phyloP scores from a whole-genome alignment of 2,888 invertebrate species.

The Pyrrhia umbra region DNA sequence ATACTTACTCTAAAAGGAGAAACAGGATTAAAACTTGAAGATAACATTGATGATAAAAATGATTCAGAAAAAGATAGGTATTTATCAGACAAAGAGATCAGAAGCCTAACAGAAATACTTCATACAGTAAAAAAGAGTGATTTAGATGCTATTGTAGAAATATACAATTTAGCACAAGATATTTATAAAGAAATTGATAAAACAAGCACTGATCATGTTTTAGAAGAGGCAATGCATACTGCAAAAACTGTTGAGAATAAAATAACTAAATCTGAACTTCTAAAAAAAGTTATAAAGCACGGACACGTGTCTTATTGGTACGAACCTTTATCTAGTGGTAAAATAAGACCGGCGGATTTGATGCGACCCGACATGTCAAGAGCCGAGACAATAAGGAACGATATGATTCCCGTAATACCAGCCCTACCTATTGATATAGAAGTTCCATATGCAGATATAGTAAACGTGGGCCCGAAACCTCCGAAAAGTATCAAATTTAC shows the following conservation, averaged over 20 bases:
- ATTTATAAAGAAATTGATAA: conserved; percentile 82
- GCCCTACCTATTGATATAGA: conserved; percentile 4
- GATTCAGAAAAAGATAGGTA: conserved; percentile 71
- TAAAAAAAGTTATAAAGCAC: conserved; percentile 14
- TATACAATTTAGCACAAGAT: conserved; percentile 84
- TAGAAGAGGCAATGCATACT: conserved; percentile 54
- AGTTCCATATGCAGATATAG: neutral
- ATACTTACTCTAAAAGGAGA: neutral
- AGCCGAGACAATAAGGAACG: conserved; percentile 11
- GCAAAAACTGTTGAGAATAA: conserved; percentile 25
- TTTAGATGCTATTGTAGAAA: conserved; percentile 82
- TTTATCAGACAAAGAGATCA: conserved; percentile 80
- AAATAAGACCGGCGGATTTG: conserved; percentile 24
- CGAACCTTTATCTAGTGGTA: conserved; percentile 36
- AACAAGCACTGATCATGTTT: conserved; percentile 56
- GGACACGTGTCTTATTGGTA: conserved; percentile 45
- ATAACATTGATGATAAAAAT: conserved; percentile 22
- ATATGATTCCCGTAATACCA: conserved; percentile 18
- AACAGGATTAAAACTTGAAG: conserved; percentile 15
- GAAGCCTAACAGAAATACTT: conserved; percentile 76
- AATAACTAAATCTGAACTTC: neutral
- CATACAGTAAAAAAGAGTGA: conserved; percentile 83
- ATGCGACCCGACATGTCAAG: neutral
- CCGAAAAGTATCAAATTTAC: neutral
- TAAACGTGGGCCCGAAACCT: neutral